These are phyloP conservation scores for Eupithecia centaureata DNA, from an alignment of 2,888 invertebrate genomes.

Conservation along the genomic window DNA sequence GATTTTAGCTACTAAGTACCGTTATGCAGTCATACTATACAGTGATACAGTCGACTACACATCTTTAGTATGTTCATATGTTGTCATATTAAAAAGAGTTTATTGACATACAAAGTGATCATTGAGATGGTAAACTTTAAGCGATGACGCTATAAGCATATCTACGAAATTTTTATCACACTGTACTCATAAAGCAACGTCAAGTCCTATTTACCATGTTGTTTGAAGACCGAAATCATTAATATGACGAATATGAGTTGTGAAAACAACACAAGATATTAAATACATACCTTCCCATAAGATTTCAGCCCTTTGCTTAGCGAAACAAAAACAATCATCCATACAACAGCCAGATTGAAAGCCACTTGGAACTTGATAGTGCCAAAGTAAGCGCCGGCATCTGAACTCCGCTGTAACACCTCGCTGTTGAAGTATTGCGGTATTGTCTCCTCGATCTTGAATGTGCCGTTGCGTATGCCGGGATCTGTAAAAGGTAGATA, in stretches of 20 bases:
- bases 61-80: no score
- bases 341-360: slow-evolving; percentile 94
- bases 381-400: slow-evolving; percentile 76
- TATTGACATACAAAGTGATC: no score
- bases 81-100: no score
- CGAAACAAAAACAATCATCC: slow-evolving; percentile 95
- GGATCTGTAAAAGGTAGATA: slow-evolving; percentile 55
- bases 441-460: slow-evolving; percentile 87
- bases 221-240: no score
- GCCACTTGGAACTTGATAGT: slow-evolving; percentile 93
- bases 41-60: no score
- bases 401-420: slow-evolving; percentile 86
- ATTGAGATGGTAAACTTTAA: no score
- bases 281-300: slow-evolving; percentile 88
- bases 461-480: slow-evolving; percentile 61
- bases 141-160: not conserved
- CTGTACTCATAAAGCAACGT: no score
- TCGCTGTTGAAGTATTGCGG: slow-evolving; percentile 94
- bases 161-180: no score
- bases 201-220: no score
- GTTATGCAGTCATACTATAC: no score
- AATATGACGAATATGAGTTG: not conserved
- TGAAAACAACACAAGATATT: not conserved
- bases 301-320: slow-evolving; percentile 94
- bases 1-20: no score